Evolutionary conservation across 2,797 vertebrate genomes (phyloP).

Genomic region (Alectoris magna): DNA sequence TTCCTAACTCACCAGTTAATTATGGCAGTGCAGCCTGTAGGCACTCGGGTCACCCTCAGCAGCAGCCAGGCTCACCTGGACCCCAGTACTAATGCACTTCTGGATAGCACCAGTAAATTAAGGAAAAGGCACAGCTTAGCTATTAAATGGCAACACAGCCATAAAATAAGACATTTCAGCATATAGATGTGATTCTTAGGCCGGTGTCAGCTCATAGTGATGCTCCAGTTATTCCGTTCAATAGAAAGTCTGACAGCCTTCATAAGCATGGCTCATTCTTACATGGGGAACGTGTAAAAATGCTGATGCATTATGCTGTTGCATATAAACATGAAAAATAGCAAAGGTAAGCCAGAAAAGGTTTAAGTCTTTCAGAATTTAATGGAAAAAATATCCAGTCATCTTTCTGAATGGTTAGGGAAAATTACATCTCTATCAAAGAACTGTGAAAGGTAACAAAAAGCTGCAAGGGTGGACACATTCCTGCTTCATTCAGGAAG

Average conservation of each 20-base stretch:
- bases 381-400: constrained; percentile 65
- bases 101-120: constrained; percentile 11
- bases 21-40: not conserved
- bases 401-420: constrained; percentile 60
- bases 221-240: constrained; percentile 52
- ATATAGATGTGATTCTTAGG: constrained; percentile 49
- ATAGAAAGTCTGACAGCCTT: constrained; percentile 60
- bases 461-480: constrained; percentile 15
- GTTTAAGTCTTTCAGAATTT: constrained; percentile 59
- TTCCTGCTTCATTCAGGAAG: constrained; percentile 30
- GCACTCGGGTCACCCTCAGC: not conserved
- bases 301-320: constrained; percentile 69
- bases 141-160: constrained; percentile 40
- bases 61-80: not conserved
- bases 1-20: constrained; percentile 13
- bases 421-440: constrained; percentile 58
- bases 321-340: constrained; percentile 73
- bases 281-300: constrained; percentile 64
- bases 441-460: constrained; percentile 37
- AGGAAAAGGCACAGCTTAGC: constrained; percentile 33
- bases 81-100: not conserved
- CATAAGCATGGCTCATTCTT: constrained; percentile 61
- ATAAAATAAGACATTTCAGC: constrained; percentile 69
- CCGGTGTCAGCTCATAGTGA: constrained; percentile 54
- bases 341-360: constrained; percentile 68